Evolutionary conservation across 2,113 vertebrate genomes (phyloP), one percentile per base, ranked within the genome.

Genomic region (Tragulus kanchil): DNA sequence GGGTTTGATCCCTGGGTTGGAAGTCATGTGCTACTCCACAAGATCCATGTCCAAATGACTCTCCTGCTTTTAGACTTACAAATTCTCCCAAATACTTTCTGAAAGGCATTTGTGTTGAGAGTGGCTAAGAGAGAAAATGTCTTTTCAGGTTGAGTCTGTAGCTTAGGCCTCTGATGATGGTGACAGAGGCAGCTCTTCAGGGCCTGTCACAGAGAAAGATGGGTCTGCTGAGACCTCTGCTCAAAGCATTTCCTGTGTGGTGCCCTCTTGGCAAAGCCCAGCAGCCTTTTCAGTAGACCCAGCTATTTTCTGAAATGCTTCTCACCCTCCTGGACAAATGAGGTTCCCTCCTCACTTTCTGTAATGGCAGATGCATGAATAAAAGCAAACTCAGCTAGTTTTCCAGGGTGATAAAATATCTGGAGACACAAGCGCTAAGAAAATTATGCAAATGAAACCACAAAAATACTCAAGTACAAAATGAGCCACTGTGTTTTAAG

Each of bases 401-500:
- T 83, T 92, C n/a, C 13, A 71, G 61, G 69, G 58, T 85, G 82
- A 79, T 90, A 85, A 97, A 95, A 71, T 88, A 96, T 93, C 86
- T 61, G 50, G 19, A 67, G 91, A 91, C 61, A 87, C 9, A 90
- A 85, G 90, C 23, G 15, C 89, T 50, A 36, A 92, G 77, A 82
- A 58, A 26, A 75, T 73, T 95, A 96, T 97, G 97, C 82, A 96
- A 86, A 97, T 83, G 67, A 89, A 95, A 82, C 52, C 28, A 61
- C 85, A 58, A 83, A 87, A 96, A 85, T 78, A 97, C 88, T 93
- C 85, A 91, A 90, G 54, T 73, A 86, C 77, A 89, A 90, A 79
- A 54, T 54, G 56, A 97, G 54, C 64, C 36, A 36, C 67, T 94
- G 67, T 81, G 89, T 88, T 93, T n/a, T 45, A 85, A 77, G 54